phyloP scores from a whole-genome alignment of 2,797 vertebrate species.

The Myioborus miniatus region DNA sequence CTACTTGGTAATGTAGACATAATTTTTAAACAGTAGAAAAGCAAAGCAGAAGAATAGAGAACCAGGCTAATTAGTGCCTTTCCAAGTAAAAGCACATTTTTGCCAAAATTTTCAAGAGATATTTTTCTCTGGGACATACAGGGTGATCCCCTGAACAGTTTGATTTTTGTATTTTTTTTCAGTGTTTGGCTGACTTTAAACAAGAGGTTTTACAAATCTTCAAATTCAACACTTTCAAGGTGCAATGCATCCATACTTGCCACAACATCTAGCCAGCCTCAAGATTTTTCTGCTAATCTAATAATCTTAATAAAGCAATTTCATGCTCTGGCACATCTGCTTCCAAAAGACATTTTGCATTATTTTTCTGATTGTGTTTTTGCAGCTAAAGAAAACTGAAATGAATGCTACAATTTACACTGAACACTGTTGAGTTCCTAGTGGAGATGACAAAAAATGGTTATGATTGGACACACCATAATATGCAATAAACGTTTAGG shows the following conservation, averaged over 20 bases:
- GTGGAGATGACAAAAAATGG: background rate
- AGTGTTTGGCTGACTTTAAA: background rate
- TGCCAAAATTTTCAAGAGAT: background rate
- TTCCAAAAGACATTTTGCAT: background rate
- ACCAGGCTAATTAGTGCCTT: background rate
- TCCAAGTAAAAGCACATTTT: background rate
- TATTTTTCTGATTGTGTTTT: background rate
- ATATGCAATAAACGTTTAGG: background rate
- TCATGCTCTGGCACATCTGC: slow-evolving; percentile 18
- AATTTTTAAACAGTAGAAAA: background rate
- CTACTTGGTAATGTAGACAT: background rate
- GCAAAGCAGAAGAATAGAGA: background rate
- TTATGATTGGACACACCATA: background rate
- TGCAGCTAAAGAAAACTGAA: slow-evolving; percentile 1
- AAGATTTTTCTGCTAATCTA: background rate
- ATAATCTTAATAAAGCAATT: slow-evolving; percentile 1
- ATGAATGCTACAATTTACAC: background rate
- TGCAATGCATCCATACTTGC: background rate
- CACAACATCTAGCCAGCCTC: background rate
- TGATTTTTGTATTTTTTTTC: background rate
- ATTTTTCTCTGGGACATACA: background rate
- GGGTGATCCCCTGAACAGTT: background rate
- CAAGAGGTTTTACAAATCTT: background rate
- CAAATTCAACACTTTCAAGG: background rate
- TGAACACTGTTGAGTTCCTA: background rate